Percentiles rank a stretch among this genome's conserved stretches.
phyloP scores from a whole-genome alignment of 1,140 invertebrate genomes.

The Lordiphosa stackelbergi region DNA sequence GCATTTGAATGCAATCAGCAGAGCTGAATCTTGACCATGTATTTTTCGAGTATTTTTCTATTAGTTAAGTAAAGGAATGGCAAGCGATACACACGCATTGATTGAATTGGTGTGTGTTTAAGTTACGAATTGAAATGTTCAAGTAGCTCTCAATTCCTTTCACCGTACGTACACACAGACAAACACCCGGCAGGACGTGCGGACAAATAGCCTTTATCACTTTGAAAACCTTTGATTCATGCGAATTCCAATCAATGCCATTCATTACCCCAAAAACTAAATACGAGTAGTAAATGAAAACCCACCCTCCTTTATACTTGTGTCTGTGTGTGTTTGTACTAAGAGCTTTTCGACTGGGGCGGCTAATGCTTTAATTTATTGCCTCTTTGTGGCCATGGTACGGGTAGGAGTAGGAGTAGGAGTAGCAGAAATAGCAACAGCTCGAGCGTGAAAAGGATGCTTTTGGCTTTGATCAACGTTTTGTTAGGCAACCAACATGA shows the following conservation, averaged over 20 bases:
- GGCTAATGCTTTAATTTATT: constrained; percentile 58
- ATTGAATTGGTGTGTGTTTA: constrained; percentile 14
- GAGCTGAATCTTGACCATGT: constrained; percentile 12
- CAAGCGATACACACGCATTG: constrained; percentile 3
- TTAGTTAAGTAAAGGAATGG: not conserved
- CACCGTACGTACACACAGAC: not conserved
- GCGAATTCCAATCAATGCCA: constrained; percentile 54
- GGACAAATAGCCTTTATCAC: constrained; percentile 36
- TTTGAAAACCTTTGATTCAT: constrained; percentile 47
- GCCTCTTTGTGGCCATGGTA: constrained; percentile 30
- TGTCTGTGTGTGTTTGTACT: constrained; percentile 19
- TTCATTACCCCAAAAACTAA: constrained; percentile 53
- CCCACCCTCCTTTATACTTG: not conserved
- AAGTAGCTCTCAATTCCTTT: constrained; percentile 1
- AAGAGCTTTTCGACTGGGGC: constrained; percentile 42
- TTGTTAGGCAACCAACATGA: constrained; percentile 57
- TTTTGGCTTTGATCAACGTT: constrained; percentile 56
- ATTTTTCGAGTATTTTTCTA: not conserved
- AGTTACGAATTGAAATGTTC: constrained; percentile 5
- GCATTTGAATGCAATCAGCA: constrained; percentile 13
- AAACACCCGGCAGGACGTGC: constrained; percentile 1
- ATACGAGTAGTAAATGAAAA: constrained; percentile 28
- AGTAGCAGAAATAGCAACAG: constrained; percentile 9
- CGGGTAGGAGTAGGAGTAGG: constrained; percentile 6
- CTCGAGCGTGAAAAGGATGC: constrained; percentile 52